A percentile compares a stretch with the other conserved stretches of the same genome.
These are phyloP conservation scores for Pantherophis guttatus DNA, from an alignment of 2,113 vertebrate genomes.

Conservation along the genomic window DNA sequence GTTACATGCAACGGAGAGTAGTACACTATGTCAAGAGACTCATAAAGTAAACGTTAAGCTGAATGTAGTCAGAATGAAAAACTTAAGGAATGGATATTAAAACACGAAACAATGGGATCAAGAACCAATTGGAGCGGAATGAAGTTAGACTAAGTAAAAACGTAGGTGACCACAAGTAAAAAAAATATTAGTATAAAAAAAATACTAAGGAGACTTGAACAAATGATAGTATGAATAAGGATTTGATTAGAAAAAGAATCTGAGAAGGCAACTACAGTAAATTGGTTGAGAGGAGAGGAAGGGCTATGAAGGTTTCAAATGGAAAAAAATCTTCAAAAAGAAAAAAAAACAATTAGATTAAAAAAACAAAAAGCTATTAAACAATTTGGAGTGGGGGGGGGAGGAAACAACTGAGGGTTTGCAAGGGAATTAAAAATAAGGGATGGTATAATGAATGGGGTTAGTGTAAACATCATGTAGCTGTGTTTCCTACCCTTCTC, in stretches of 20 bases:
- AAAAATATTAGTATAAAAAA: too few relatives aligned
- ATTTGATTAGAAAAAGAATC: not conserved
- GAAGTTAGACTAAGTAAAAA: not conserved
- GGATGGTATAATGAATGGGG: not conserved
- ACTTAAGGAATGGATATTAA: not conserved
- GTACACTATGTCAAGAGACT: not conserved
- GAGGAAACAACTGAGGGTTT: not conserved
- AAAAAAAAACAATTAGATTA: not conserved
- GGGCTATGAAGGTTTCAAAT: not conserved
- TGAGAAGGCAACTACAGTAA: not conserved
- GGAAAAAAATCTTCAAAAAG: not conserved
- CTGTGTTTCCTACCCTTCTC: not conserved
- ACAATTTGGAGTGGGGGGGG: not conserved
- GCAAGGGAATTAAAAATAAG: not conserved
- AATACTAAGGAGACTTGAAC: not conserved
- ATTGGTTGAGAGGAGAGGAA: not conserved
- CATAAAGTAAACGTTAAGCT: not conserved
- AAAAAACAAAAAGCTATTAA: not conserved
- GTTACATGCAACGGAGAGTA: not conserved
- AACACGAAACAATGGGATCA: not conserved
- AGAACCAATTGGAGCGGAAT: not conserved
- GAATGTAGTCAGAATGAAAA: not conserved
- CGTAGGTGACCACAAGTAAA: not conserved
- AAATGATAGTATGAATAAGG: not conserved
- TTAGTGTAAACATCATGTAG: not conserved